phyloP scores from a whole-genome alignment of 2,797 vertebrate species.

The Sylvia borin region DNA sequence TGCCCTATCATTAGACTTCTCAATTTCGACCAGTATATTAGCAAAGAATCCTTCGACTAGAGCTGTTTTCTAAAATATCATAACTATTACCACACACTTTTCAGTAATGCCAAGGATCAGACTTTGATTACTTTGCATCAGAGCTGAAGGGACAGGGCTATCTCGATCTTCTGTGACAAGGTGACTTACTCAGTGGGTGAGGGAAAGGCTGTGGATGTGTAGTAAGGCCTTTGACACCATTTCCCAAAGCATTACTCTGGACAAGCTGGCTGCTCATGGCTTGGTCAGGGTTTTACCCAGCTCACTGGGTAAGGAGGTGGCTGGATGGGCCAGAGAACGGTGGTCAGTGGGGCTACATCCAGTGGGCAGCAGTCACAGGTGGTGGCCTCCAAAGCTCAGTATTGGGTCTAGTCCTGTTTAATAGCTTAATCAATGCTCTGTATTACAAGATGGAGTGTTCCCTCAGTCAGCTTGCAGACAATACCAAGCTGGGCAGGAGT shows the following conservation, averaged over 20 bases:
- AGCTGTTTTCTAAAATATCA: not conserved
- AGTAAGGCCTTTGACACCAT: not conserved
- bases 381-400: fast-evolving
- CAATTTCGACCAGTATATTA: not conserved
- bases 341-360: too few relatives aligned
- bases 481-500: not conserved
- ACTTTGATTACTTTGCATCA: not conserved
- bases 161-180: not conserved
- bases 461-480: fast-evolving
- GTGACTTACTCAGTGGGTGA: not conserved
- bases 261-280: not conserved
- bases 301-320: not conserved
- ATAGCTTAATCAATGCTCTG: not conserved
- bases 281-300: fast-evolving
- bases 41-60: not conserved
- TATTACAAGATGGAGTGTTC: fast-evolving
- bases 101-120: not conserved
- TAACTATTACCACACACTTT: not conserved
- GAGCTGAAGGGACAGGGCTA: not conserved
- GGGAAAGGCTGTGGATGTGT: not conserved
- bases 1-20: not conserved
- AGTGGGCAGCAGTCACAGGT: fast-evolving
- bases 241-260: not conserved
- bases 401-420: fast-evolving
- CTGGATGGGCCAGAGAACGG: not conserved